Evolutionary conservation across 2,797 vertebrate species (phyloP), one percentile per base, ranked within the genome.

Genomic region (Helarctos malayanus): DNA sequence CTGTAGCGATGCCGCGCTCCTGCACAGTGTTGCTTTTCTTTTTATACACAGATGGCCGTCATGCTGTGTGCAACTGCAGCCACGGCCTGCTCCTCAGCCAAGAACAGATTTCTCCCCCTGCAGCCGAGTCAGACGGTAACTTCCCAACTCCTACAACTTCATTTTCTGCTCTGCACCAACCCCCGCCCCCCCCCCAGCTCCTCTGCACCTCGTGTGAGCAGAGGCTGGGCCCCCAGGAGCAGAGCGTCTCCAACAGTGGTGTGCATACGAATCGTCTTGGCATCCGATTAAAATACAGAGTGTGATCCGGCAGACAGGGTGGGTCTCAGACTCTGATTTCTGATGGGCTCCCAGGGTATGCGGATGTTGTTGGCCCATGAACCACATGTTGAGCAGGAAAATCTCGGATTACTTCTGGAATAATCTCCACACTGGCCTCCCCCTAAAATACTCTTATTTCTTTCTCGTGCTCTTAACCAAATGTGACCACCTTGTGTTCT

Each of bases 1-100:
- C 32, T 0, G 38, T 11, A 32, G 29, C 81, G 15, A 54, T 47
- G 49, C 85, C 1, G 0, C 18, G 14, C 76, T 75, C 45, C 59
- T 49, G 91, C 91, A n/a, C 45, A 21, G 32, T 0, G 71, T 88
- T 29, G 88, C 92, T 80, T 68, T 68, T 27, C 52, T 85, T 86
- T 90, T 85, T 32, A 35, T 29, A 52, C 86, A 49, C 96, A 97
- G 94, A 89, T 96, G 96, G 97, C n/a, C 29, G 5, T 47, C 97
- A 92, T 5, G 57, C 97, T 57, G 56, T 21, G 9, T 32, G 45
- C 91, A 76, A 45, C 81, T 82, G 88, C 7, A 45, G 2, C 54
- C 45, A 0, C 11, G 6, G 86, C 80, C 87, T 52, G 92, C 92
- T 94, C 78, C 35, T 94, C 90, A 35, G 83, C 69, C 16, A 16